Percentiles rank a stretch among this genome's conserved stretches.
Evolutionary conservation across 2,113 vertebrate genomes (phyloP).

Genomic region (Periophthalmodon schlosseri): DNA sequence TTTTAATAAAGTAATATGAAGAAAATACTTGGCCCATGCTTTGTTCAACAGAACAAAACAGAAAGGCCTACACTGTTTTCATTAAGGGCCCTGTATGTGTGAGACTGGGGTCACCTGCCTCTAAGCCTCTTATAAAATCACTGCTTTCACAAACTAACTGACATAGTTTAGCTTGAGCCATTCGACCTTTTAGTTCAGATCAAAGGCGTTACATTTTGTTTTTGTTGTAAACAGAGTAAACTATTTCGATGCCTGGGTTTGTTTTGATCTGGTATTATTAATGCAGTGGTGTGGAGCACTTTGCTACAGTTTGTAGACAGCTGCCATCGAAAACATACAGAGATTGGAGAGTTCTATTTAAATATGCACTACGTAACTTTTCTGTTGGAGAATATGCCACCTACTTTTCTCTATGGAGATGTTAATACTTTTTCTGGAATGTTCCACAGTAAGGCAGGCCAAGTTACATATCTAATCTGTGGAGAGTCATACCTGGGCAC

Average conservation of each 20-base stretch:
- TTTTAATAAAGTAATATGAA: no score
- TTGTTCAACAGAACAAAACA: neutral
- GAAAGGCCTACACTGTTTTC: neutral
- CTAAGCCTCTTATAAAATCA: slow-evolving; percentile 15
- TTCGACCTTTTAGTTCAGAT: slow-evolving; percentile 1
- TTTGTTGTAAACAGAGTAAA: neutral
- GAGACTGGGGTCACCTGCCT: slow-evolving; percentile 1
- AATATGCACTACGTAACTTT: no score
- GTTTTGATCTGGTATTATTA: neutral
- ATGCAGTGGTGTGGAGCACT: no score
- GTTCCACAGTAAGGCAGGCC: no score
- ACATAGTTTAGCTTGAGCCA: neutral
- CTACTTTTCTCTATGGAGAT: no score
- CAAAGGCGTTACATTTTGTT: neutral
- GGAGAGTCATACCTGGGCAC: no score
- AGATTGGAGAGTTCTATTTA: no score
- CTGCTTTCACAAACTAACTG: slow-evolving; percentile 4
- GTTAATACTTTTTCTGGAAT: no score
- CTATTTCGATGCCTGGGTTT: neutral
- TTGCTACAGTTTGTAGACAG: no score
- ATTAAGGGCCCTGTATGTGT: neutral
- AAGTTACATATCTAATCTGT: no score
- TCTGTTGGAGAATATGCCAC: no score
- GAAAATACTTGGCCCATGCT: neutral
- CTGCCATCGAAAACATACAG: no score